Percentiles rank a stretch among this genome's conserved stretches.
Evolutionary conservation across 2,113 vertebrate species (phyloP).

Genomic region (Nicator chloris): DNA sequence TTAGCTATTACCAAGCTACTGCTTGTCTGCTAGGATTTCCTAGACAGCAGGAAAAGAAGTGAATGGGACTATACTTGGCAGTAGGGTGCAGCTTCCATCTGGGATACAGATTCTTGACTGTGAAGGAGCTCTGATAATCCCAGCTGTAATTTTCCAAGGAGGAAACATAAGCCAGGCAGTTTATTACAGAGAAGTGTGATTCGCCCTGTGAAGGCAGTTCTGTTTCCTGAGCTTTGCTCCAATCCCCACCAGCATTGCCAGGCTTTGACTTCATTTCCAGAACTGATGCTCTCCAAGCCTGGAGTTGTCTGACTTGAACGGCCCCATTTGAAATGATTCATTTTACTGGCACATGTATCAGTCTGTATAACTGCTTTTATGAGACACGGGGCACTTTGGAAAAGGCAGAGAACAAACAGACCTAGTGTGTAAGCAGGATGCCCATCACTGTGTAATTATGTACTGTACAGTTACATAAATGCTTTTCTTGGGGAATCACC

Average conservation of each 20-base stretch:
- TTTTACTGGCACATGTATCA: neutral
- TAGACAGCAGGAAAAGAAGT: neutral
- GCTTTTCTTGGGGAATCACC: conserved; percentile 49
- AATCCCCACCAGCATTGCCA: neutral
- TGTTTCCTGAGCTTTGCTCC: neutral
- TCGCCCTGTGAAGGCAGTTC: neutral
- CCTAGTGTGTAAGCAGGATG: neutral
- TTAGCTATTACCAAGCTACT: neutral
- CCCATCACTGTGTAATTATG: neutral
- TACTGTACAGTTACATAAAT: conserved; percentile 35
- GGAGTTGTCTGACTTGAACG: neutral
- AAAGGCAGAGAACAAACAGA: neutral
- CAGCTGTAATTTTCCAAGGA: neutral
- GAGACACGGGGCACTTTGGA: neutral
- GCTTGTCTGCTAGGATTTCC: neutral
- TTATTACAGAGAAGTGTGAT: neutral
- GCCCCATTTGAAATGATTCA: neutral
- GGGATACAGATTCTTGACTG: neutral
- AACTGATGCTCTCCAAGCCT: neutral
- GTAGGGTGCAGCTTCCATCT: neutral
- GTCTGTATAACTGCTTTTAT: neutral
- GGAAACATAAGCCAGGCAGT: neutral
- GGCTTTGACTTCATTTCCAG: neutral
- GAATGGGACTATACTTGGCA: neutral
- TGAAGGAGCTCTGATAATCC: neutral